Evolutionary conservation across 1,140 invertebrate genomes (phyloP), one percentile per base, ranked within the genome.

Genomic region (Pygmarrhopalites habei): DNA sequence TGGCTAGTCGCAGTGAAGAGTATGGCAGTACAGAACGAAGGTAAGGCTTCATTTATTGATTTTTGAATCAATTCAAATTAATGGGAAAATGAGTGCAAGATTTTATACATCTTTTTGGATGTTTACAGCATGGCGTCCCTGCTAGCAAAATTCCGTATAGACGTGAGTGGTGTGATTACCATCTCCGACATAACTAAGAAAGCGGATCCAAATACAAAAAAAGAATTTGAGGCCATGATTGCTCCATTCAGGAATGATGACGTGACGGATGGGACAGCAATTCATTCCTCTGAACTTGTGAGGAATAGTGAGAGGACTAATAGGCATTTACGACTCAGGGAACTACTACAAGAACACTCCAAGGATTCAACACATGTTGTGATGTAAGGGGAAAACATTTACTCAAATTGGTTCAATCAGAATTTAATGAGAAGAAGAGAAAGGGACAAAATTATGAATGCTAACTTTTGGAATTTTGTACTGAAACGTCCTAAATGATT

Each of bases 71-170:
- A n/a, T n/a, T n/a, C n/a, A n/a, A n/a, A n/a, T n/a, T n/a, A n/a
- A n/a, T n/a, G n/a, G n/a, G n/a, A n/a, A n/a, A n/a, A n/a, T n/a
- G n/a, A n/a, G n/a, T n/a, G n/a, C n/a, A n/a, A n/a, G n/a, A n/a
- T n/a, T n/a, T n/a, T n/a, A n/a, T n/a, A n/a, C n/a, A n/a, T n/a
- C n/a, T n/a, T n/a, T n/a, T n/a, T n/a, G n/a, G n/a, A n/a, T n/a
- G n/a, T n/a, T n/a, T n/a, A n/a, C n/a, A 92, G 89, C 65, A 94
- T 99, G 90, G 93, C 92, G 15, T 93, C 91, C 68, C 78, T 98
- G 17, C 76, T 98, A 30, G 88, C 91, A 0, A 98, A 97, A 79
- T 98, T 98, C 78, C 82, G 95, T 51, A 98, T 98, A 70, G 92
- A 96, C 76, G 96, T 92, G 76, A 91, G 91, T 0, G 90, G 94